Percentiles rank a stretch among this genome's conserved stretches.
These are phyloP conservation scores for Calliscelio sp. DNA, from an alignment of 2,888 invertebrate species.

Conservation along the genomic window DNA sequence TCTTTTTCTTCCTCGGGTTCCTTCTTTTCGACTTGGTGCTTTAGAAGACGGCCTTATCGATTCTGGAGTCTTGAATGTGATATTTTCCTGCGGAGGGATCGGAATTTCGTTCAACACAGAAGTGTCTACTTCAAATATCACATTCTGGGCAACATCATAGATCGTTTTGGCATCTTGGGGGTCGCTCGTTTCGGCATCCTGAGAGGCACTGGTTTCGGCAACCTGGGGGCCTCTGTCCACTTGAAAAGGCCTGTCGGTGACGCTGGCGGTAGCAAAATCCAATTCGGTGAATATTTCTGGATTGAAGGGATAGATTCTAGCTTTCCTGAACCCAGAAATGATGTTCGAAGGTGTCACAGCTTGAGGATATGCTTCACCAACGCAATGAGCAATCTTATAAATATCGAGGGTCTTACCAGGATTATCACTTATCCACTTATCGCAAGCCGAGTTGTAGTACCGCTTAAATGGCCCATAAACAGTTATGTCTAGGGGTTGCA, in stretches of 20 bases:
- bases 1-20: conserved; percentile 27
- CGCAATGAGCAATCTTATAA: conserved; percentile 58
- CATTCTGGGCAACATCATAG: conserved; percentile 25
- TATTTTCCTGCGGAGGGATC: conserved; percentile 32
- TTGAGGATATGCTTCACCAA: conserved; percentile 32
- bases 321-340: conserved; percentile 52
- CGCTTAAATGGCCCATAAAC: conserved; percentile 36
- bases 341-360: conserved; percentile 46
- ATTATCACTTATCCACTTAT: conserved; percentile 26
- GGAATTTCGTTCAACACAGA: conserved; percentile 36
- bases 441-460: conserved; percentile 31
- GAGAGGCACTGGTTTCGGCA: neutral
- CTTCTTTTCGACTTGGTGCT: conserved; percentile 25
- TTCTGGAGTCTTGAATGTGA: conserved; percentile 34
- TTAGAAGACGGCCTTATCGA: conserved; percentile 29
- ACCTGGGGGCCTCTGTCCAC: neutral
- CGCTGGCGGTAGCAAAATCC: conserved; percentile 41
- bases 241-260: conserved; percentile 20
- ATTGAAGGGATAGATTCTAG: conserved; percentile 62
- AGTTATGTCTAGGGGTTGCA: conserved; percentile 27
- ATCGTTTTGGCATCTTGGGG: neutral
- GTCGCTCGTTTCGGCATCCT: conserved; percentile 1
- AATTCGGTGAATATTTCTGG: conserved; percentile 40
- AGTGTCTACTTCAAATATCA: conserved; percentile 37
- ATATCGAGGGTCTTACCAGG: conserved; percentile 36